phyloP scores from a whole-genome alignment of 2,113 vertebrate genomes.

The Dromas ardeola region DNA sequence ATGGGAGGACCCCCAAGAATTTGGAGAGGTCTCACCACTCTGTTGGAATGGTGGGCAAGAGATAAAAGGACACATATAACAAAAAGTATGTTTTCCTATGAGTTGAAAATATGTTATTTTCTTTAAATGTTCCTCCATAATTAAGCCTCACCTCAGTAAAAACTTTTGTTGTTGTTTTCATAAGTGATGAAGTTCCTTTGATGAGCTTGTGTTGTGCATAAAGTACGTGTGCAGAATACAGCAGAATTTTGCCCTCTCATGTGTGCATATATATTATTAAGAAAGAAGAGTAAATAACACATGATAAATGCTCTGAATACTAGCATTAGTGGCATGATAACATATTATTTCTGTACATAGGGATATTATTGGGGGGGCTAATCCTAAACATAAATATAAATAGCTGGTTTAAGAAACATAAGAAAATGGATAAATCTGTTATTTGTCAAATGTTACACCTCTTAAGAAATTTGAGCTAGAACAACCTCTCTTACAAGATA shows the following conservation, averaged over 20 bases:
- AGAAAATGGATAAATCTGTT: neutral
- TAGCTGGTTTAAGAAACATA: neutral
- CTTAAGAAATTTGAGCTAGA: neutral
- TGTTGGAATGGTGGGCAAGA: neutral
- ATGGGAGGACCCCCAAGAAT: neutral
- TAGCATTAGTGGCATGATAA: neutral
- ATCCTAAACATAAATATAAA: neutral
- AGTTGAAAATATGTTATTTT: neutral
- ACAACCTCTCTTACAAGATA: neutral
- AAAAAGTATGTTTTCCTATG: neutral
- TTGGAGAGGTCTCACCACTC: neutral
- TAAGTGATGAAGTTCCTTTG: neutral
- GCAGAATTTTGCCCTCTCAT: neutral
- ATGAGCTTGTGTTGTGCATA: neutral
- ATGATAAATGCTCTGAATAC: neutral
- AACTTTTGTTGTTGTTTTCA: neutral
- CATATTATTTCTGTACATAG: neutral
- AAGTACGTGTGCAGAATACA: neutral
- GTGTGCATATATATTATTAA: neutral
- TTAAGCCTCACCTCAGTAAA: neutral
- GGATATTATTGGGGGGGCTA: neutral
- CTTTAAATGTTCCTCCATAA: neutral
- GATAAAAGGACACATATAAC: neutral
- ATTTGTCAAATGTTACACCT: neutral
- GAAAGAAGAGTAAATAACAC: neutral